Evolutionary conservation across 2,888 invertebrate genomes (phyloP), one percentile per base, ranked within the genome.

Genomic region (Pogonocherus hispidulus): DNA sequence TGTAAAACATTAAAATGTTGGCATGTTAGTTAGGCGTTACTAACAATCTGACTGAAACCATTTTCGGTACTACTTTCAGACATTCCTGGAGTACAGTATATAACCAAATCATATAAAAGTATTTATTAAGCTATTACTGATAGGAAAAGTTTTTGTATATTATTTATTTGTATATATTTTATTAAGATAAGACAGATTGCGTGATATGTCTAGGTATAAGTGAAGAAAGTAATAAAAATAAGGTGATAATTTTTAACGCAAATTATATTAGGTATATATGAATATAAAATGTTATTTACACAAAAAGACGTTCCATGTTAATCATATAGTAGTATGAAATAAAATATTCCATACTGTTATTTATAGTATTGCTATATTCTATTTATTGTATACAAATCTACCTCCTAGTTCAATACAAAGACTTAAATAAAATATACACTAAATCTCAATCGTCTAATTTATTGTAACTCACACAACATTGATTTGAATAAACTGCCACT

Each of bases 261-360:
- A 67, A 66, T n/a, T 72, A 70, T 69, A 68, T 65, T 69, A 27
- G 3, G 27, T 27, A 32, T 68, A 74, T 71, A 79, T 76, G 75
- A 78, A 78, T 76, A 79, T 77, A 80, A 80, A 80, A 81, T 79
- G 80, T 80, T 83, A 83, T 83, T 83, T 83, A 83, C 59, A 70
- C 66, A 67, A 66, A 54, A 63, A 68, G 70, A 80, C 80, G 81
- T 82, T 81, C 81, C 81, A 82, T 82, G 81, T 82, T 80, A 79
- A 75, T 78, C n/a, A n/a, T 77, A 78, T 80, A 78, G 75, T 73
- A 73, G 76, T 80, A 76, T 77, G 77, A 76, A 76, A 76, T 76
- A 74, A 78, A 77, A 70, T 74, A 77, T 80, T 81, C 78, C 79
- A 76, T 79, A 79, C 77, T 78, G 77, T 79, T 79, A 69, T 71